Evolutionary conservation across 2,888 invertebrate genomes (phyloP).

Genomic region (Dolichopus griseipennis): DNA sequence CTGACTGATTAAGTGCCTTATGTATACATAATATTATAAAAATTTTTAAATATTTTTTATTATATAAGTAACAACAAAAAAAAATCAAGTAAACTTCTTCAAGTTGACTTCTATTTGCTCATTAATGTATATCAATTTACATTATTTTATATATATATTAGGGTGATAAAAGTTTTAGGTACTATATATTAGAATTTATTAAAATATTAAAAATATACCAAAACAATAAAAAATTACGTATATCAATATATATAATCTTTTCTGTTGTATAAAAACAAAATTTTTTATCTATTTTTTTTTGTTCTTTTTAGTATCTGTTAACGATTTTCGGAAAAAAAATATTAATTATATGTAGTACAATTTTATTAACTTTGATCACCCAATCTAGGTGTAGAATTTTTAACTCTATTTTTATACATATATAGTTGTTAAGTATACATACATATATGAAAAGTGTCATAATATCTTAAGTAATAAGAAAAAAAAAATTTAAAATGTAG

Average conservation of each 20-base stretch:
- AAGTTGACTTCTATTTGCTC: neutral
- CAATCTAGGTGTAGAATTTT: neutral
- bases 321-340: too few species aligned
- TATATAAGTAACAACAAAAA: neutral
- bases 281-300: too few species aligned
- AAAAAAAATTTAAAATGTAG: neutral
- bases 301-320: too few species aligned
- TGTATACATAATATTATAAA: neutral
- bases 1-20: constrained; percentile 6
- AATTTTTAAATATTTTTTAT: neutral
- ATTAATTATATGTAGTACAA: too few species aligned
- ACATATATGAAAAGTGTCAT: constrained; percentile 4
- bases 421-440: neutral
- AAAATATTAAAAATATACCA: too few species aligned
- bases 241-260: too few species aligned
- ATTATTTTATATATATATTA: neutral
- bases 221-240: too few species aligned
- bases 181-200: neutral
- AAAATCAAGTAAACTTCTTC: too few species aligned
- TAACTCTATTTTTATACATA: neutral
- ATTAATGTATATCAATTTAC: neutral
- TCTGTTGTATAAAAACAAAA: too few species aligned
- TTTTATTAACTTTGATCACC: neutral
- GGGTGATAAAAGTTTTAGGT: neutral
- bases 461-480: neutral